Conservation (phyloP, 2,113 vertebrate genomes). For the Ibidorhyncha struthersii region DNA sequence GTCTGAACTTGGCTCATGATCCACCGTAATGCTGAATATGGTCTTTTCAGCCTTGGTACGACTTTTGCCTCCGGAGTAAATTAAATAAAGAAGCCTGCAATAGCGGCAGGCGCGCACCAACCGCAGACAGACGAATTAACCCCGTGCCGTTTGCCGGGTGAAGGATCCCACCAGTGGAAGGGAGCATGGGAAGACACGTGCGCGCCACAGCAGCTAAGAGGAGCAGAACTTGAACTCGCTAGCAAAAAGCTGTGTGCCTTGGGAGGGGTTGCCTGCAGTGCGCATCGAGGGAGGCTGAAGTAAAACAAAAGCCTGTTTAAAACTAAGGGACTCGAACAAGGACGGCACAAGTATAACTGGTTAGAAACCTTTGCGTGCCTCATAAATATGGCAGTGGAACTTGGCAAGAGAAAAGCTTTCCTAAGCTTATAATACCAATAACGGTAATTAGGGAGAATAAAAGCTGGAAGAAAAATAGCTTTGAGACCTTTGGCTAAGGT, state of each 20-base stretch:
- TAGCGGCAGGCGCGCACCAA: not conserved
- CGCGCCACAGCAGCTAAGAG: not conserved
- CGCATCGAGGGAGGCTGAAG: not conserved
- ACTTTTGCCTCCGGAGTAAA: slow-evolving; percentile 11
- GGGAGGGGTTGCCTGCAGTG: not conserved
- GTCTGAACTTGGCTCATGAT: not conserved
- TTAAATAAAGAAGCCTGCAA: not conserved
- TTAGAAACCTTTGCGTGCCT: not conserved
- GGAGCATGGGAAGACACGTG: not conserved
- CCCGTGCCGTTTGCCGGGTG: not conserved
- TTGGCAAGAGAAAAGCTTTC: not conserved
- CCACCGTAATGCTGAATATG: not conserved
- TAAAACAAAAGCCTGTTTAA: not conserved
- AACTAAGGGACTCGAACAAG: not conserved
- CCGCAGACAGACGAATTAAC: not conserved
- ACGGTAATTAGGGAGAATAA: not conserved
- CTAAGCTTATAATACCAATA: not conserved
- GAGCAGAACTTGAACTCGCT: not conserved
- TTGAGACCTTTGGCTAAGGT: not conserved
- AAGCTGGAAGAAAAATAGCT: not conserved
- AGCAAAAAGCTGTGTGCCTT: not conserved
- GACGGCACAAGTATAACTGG: not conserved
- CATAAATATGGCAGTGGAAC: not conserved
- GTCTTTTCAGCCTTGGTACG: not conserved
- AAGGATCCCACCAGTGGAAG: not conserved